Base-by-base conservation (phyloP, 1,140 invertebrate genomes). In the Neomicropteryx cornuta region DNA sequence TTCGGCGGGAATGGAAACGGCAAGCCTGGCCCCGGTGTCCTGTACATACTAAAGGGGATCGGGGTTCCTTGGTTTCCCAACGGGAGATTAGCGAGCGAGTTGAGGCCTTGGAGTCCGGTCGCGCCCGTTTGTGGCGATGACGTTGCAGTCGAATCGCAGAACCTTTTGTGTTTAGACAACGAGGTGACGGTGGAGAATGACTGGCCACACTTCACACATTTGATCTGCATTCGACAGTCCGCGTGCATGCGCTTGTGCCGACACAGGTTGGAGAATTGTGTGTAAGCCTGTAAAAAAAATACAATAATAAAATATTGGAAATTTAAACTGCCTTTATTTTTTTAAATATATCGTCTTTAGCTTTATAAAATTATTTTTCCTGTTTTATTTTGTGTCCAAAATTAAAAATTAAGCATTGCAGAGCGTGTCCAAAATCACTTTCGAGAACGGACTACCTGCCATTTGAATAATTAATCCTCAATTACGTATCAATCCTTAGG, bases 241-340 rank as follows among this genome's bases (percentile, higher is more conserved):
- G 83, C 82, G 67, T 99, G 97, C 90, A 98, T 97, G 43, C 96
- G 87, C 57, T 96, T 97, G 68, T 99, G 97, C 14, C 97, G 82
- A 58, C 97, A 99, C 47, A 99, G 72, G 62, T 99, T 99, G 10
- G 95, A 98, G 62, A 99, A 99, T 68, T 99, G 97, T 0, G 97
- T 99, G 70, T 99, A 99, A 2, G 93, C 81, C 76, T 91, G 84
- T 40, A 81, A 79, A 60, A 67, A 71, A 42, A 52, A 46, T 45
- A 42, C 36, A 32, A 45, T 43, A 18, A 35, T 28, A 19, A 35
- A 24, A 60, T 34, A 39, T 20, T 20, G 10, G 11, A n/a, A n/a
- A n/a, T n/a, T n/a, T n/a, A n/a, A n/a, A n/a, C n/a, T n/a, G n/a
- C n/a, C n/a, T n/a, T n/a, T n/a, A n/a, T n/a, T n/a, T n/a, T n/a